A percentile compares a stretch with the other conserved stretches of the same genome.
These are phyloP conservation scores for Apodemia hepburni DNA, from an alignment of 2,888 invertebrate genomes.

Conservation along the genomic window DNA sequence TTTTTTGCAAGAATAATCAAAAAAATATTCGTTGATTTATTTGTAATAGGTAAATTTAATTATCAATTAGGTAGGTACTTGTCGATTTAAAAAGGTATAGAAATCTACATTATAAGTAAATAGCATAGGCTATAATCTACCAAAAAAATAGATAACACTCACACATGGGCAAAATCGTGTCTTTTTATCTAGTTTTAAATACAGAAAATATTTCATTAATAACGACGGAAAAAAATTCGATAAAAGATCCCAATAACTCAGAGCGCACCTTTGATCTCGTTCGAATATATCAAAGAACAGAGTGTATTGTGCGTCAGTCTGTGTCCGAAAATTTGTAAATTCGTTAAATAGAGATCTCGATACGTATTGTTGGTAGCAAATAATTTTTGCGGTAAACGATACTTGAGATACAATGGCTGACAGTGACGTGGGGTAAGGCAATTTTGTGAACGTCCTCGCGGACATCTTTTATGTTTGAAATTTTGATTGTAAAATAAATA, in stretches of 20 bases:
- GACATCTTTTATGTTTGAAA: background rate
- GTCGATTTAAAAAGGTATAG: too few relatives aligned
- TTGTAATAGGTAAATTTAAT: too few relatives aligned
- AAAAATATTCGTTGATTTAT: too few relatives aligned
- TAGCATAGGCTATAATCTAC: too few relatives aligned
- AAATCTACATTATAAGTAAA: too few relatives aligned
- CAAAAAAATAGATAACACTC: too few relatives aligned
- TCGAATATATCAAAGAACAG: constrained; percentile 39
- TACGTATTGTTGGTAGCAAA: constrained; percentile 56
- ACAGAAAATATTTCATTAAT: too few relatives aligned
- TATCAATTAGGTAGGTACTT: too few relatives aligned
- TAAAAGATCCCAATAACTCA: background rate
- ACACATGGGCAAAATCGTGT: too few relatives aligned
- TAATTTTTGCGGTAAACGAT: constrained; percentile 78
- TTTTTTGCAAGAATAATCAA: too few relatives aligned
- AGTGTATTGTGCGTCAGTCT: constrained; percentile 40
- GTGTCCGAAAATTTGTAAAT: constrained; percentile 61
- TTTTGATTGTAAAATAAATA: background rate
- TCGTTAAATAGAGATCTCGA: constrained; percentile 69
- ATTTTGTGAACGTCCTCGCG: background rate
- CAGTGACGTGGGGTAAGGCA: constrained; percentile 56
- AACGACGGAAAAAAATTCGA: too few relatives aligned
- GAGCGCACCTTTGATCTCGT: constrained; percentile 44
- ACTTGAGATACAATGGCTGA: constrained; percentile 63
- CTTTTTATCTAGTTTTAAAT: too few relatives aligned